Percentiles rank a stretch among this genome's conserved stretches.
Conservation (phyloP, 2,113 vertebrate genomes). For the Vireo altiloquus region DNA sequence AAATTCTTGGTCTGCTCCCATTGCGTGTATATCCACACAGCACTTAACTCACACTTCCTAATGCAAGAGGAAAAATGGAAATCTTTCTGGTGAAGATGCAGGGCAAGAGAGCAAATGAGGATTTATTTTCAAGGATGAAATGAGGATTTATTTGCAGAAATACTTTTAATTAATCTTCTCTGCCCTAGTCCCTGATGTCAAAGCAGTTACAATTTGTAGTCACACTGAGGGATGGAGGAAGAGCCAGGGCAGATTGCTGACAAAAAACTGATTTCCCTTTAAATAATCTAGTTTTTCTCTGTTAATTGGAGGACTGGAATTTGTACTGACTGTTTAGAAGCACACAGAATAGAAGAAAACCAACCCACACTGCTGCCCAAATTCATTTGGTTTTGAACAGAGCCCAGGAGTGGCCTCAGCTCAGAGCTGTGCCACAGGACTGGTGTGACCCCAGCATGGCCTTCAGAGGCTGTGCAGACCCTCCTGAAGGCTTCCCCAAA, state of each 20-base stretch:
- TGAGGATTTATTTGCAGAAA: not conserved
- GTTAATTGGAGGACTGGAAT: not conserved
- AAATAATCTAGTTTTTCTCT: not conserved
- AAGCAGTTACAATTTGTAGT: not conserved
- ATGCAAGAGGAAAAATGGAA: not conserved
- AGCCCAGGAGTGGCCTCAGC: not conserved
- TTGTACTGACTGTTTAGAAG: not conserved
- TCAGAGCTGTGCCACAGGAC: not conserved
- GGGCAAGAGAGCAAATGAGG: not conserved
- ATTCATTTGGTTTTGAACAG: not conserved
- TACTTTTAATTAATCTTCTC: not conserved
- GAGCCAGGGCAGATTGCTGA: not conserved
- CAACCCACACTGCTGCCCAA: not conserved
- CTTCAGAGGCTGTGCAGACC: too few species aligned
- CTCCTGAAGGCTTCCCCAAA: not conserved
- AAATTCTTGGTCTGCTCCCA: not conserved
- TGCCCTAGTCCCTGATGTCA: not conserved
- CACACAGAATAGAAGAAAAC: not conserved
- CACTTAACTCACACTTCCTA: not conserved
- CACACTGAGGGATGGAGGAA: not conserved
- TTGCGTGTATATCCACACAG: not conserved
- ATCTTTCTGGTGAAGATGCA: not conserved
- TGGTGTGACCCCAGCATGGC: not conserved
- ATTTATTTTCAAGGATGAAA: not conserved
- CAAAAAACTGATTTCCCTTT: not conserved